Evolutionary conservation across 1,140 invertebrate genomes (phyloP).

Genomic region (Drosophila paulistorum): DNA sequence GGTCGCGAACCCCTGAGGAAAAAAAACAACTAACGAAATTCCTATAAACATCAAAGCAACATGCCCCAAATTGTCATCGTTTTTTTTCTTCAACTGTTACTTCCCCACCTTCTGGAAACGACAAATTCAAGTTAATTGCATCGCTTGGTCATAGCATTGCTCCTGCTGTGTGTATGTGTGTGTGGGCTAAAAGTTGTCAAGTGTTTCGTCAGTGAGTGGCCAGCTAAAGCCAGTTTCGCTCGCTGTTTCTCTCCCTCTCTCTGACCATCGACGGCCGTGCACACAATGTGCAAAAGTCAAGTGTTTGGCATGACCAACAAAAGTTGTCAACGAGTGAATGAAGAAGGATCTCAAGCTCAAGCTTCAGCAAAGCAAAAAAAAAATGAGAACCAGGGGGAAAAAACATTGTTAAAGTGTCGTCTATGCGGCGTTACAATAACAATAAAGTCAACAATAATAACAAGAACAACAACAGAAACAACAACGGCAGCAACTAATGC

Average conservation of each 20-base stretch:
- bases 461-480: conserved; percentile 43
- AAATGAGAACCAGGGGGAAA: not conserved
- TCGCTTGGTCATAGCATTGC: conserved; percentile 32
- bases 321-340: conserved; percentile 58
- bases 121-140: conserved; percentile 54
- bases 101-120: conserved; percentile 4
- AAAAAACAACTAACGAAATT: conserved; percentile 8
- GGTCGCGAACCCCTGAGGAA: not conserved
- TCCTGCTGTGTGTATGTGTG: conserved; percentile 5
- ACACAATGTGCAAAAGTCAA: conserved; percentile 66
- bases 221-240: conserved; percentile 24
- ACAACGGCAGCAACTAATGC: conserved; percentile 47
- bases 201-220: conserved; percentile 58
- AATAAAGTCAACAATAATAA: conserved; percentile 77
- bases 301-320: conserved; percentile 71
- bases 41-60: conserved; percentile 44
- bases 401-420: conserved; percentile 72
- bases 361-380: conserved; percentile 22
- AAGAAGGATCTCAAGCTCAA: conserved; percentile 31
- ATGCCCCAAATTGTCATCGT: conserved; percentile 35
- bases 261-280: conserved; percentile 56
- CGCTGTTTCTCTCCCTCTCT: conserved; percentile 6
- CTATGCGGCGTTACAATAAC: conserved; percentile 74
- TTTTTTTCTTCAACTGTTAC: not conserved
- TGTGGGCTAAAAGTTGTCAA: conserved; percentile 47